Evolutionary conservation across 2,888 invertebrate species (phyloP).

Genomic region (Caradrina clavipalpis): DNA sequence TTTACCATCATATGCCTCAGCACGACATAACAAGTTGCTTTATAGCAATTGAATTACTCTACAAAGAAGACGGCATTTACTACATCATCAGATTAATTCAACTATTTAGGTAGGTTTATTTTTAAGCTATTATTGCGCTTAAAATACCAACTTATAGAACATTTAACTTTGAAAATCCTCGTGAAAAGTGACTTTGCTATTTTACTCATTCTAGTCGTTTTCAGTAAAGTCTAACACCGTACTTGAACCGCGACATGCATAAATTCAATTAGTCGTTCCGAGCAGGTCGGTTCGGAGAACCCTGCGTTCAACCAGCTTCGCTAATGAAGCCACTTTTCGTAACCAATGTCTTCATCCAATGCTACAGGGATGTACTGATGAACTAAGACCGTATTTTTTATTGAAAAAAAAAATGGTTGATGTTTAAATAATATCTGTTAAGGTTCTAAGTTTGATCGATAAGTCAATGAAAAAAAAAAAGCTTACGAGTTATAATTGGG

Average conservation of each 20-base stretch:
- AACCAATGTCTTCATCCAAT: constrained; percentile 84
- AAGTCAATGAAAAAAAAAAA: no score
- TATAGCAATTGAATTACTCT: background rate
- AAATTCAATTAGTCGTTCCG: constrained; percentile 79
- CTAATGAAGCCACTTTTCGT: constrained; percentile 84
- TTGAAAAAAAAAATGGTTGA: no score
- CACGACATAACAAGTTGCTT: background rate
- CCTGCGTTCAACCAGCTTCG: constrained; percentile 63
- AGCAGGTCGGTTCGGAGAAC: constrained; percentile 74
- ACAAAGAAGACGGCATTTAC: background rate
- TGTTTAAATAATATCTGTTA: no score
- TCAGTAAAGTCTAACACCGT: background rate
- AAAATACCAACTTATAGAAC: no score
- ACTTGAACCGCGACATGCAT: constrained; percentile 49
- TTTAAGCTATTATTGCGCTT: background rate
- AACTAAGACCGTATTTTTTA: background rate
- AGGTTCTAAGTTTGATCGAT: no score
- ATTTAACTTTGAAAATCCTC: no score
- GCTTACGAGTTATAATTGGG: no score
- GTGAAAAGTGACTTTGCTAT: background rate
- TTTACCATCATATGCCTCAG: no score
- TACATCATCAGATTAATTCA: background rate
- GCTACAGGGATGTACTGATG: constrained; percentile 74
- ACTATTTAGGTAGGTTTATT: constrained; percentile 12
- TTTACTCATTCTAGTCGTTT: constrained; percentile 14